Percentiles rank a stretch among this genome's conserved stretches.
These are phyloP conservation scores for Sicus ferrugineus DNA, from an alignment of 2,888 invertebrate species.

Conservation along the genomic window DNA sequence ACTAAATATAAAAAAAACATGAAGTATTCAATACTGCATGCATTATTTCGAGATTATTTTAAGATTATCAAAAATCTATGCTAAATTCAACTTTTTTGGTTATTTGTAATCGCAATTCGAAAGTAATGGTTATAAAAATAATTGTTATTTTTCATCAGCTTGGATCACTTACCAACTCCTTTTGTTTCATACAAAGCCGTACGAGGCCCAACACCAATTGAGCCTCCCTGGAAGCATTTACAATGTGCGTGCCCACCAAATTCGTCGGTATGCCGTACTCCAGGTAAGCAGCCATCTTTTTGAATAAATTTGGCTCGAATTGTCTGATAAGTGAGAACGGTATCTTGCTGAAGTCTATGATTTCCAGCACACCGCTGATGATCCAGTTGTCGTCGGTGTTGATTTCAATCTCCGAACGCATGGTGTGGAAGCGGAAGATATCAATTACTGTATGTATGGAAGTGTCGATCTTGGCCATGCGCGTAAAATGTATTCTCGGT, in stretches of 20 bases:
- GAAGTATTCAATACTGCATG: background rate
- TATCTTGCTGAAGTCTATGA: slow-evolving; percentile 68
- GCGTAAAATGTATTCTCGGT: slow-evolving; percentile 66
- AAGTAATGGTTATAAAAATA: too few relatives aligned
- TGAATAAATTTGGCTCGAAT: slow-evolving; percentile 53
- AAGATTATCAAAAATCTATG: too few relatives aligned
- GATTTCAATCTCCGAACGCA: slow-evolving; percentile 55
- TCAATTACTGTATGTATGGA: slow-evolving; percentile 52
- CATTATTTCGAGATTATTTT: too few relatives aligned
- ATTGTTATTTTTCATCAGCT: too few relatives aligned
- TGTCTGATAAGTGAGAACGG: slow-evolving; percentile 54
- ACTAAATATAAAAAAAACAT: background rate
- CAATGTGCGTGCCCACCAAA: slow-evolving; percentile 54
- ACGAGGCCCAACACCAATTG: slow-evolving; percentile 54
- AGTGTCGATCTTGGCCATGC: slow-evolving; percentile 64
- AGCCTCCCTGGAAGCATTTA: slow-evolving; percentile 55
- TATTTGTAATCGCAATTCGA: too few relatives aligned
- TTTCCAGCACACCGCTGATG: slow-evolving; percentile 67
- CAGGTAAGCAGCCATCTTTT: slow-evolving; percentile 55
- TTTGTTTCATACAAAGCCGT: slow-evolving; percentile 56
- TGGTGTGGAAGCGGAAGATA: slow-evolving; percentile 55
- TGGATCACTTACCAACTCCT: slow-evolving; percentile 52
- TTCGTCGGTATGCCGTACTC: slow-evolving; percentile 56
- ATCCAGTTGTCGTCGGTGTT: slow-evolving; percentile 69
- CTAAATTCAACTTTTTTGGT: too few relatives aligned